Conservation (phyloP, 2,888 invertebrate genomes). For the Hypena proboscidalis region DNA sequence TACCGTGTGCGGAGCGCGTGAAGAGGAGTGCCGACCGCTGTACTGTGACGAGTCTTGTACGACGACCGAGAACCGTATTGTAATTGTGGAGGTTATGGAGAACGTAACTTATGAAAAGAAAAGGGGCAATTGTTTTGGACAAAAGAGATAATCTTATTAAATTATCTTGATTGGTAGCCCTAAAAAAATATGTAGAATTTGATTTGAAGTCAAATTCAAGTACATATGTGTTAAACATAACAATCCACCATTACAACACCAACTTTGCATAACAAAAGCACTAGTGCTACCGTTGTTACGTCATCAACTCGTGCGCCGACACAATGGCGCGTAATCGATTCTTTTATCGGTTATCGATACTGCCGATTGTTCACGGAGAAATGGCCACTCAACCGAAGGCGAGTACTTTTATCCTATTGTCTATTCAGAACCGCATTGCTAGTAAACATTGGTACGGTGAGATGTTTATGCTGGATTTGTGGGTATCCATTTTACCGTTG, state of each 20-base stretch:
- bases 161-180: no score
- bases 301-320: constrained; percentile 24
- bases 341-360: constrained; percentile 15
- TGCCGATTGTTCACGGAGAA: constrained; percentile 23
- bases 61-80: constrained; percentile 11
- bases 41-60: constrained; percentile 41
- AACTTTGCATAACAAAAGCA: constrained; percentile 1
- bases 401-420: constrained; percentile 8
- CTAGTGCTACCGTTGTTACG: constrained; percentile 9
- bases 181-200: no score
- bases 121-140: no score
- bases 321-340: constrained; percentile 35
- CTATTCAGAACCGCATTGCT: no score
- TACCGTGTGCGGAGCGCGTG: constrained; percentile 44
- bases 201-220: no score
- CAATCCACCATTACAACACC: constrained; percentile 7
- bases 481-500: no score
- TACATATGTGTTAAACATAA: no score
- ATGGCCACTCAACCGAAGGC: constrained; percentile 9
- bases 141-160: no score
- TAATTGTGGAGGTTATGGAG: not conserved
- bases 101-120: no score
- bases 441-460: no score
- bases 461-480: no score
- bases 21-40: constrained; percentile 42